Evolutionary conservation across 2,113 vertebrate species (phyloP).

Genomic region (Megalops atlanticus): DNA sequence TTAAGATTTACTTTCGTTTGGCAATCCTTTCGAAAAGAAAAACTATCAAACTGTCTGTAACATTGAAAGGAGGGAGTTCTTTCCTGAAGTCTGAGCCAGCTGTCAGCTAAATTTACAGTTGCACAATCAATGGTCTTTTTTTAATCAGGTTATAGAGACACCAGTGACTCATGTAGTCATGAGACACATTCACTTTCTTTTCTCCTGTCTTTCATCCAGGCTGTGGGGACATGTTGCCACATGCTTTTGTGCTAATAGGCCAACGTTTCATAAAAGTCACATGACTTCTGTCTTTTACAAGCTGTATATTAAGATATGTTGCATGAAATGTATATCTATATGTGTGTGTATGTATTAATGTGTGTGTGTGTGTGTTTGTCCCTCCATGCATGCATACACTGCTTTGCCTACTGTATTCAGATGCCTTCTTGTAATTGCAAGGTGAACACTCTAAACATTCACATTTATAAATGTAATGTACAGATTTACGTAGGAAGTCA

Average conservation of each 20-base stretch:
- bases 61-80: too few species aligned
- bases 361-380: conserved; percentile 10
- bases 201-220: too few species aligned
- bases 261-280: conserved; percentile 29
- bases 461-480: background rate
- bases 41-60: too few species aligned
- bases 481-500: background rate
- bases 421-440: conserved; percentile 46
- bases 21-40: too few species aligned
- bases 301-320: too few species aligned
- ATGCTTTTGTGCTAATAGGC: background rate
- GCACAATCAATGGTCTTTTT: too few species aligned
- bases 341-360: background rate
- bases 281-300: conserved; percentile 48
- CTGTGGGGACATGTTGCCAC: too few species aligned
- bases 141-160: background rate
- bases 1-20: too few species aligned
- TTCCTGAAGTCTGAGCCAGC: too few species aligned
- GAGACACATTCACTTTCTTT: background rate
- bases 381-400: too few species aligned
- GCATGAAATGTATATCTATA: background rate
- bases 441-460: background rate
- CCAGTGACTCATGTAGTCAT: background rate
- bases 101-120: too few species aligned
- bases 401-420: background rate